phyloP scores from a whole-genome alignment of 2,113 vertebrate genomes.

The Oreotrochilus melanogaster region DNA sequence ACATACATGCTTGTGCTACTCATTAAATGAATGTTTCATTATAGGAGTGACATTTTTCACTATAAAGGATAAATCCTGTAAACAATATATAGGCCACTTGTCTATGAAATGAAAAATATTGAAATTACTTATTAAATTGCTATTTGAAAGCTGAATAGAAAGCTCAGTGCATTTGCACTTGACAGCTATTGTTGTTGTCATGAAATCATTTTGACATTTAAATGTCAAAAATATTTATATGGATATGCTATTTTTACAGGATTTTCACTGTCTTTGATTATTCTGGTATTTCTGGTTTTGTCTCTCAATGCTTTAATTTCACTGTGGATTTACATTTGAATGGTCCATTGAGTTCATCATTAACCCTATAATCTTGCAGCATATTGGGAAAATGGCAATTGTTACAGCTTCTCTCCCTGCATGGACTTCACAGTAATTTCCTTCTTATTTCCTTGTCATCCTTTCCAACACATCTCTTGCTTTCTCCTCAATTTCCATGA shows the following conservation, averaged over 20 bases:
- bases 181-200: slow-evolving; percentile 30
- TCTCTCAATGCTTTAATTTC: slow-evolving; percentile 2
- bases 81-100: not conserved
- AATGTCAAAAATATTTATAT: slow-evolving; percentile 47
- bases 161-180: not conserved
- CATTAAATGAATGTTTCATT: not conserved
- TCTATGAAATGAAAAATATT: not conserved
- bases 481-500: not conserved
- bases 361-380: not conserved
- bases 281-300: not conserved
- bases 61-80: not conserved
- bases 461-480: not conserved
- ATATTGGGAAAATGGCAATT: not conserved
- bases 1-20: not conserved
- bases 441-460: not conserved
- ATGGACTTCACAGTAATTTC: not conserved
- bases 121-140: not conserved
- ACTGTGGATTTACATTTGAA: not conserved
- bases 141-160: not conserved
- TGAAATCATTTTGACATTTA: slow-evolving; percentile 59
- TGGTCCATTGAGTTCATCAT: not conserved
- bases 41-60: not conserved
- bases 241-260: not conserved
- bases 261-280: not conserved
- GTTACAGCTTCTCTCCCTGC: not conserved